Base-by-base conservation (phyloP, 1,140 invertebrate genomes). In the Orchestia grillus region DNA sequence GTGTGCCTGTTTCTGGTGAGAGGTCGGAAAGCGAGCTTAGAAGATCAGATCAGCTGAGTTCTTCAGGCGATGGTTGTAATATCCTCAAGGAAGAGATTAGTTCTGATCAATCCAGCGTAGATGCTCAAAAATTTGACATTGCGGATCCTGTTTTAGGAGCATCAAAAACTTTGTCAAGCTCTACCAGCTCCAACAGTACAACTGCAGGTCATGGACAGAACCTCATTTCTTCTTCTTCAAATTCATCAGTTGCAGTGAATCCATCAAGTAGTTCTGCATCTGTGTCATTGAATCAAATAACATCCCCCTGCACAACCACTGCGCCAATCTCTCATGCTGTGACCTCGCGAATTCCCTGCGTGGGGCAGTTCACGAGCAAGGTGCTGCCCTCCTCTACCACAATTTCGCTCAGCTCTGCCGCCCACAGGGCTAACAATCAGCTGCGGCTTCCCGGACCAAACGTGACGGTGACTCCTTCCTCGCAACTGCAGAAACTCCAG, bases 371-470 rank as follows among this genome's bases (percentile, higher is more conserved):
- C 36, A 94, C 92, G 23, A 94, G 92, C 44, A 94, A 94, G 47
- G 92, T 94, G 40, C 92, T 94, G 43, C 92, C 92, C 0, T 94
- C 92, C 41, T 94, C 92, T 40, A 94, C 92, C 19, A 94, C 92
- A 45, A 94, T 94, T 45, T 94, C 92, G 44, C 92, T 94, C 16
- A 94, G 92, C 44, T 94, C 92, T 28, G 92, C 92, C 44, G 92
- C 92, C 44, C 92, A 94, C 44, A 6, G 92, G 40, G 92, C 92
- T 0, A 94, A 94, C 36, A 94, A 94, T n/a, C 92, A 94, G 92
- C 92, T 94, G 43, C 6, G 92, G 43, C 44, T 94, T 1, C 44
- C 92, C 0, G 92, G 92, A 19, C 92, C 92, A 6, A 94, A 94
- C 40, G 92, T 94, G 8, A 94, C 92, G 11, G 92, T 94, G 0